A percentile compares a stretch with the other conserved stretches of the same genome.
These are phyloP conservation scores for Drosophila pseudotalamancana DNA, from an alignment of 2,888 invertebrate genomes.

Conservation along the genomic window DNA sequence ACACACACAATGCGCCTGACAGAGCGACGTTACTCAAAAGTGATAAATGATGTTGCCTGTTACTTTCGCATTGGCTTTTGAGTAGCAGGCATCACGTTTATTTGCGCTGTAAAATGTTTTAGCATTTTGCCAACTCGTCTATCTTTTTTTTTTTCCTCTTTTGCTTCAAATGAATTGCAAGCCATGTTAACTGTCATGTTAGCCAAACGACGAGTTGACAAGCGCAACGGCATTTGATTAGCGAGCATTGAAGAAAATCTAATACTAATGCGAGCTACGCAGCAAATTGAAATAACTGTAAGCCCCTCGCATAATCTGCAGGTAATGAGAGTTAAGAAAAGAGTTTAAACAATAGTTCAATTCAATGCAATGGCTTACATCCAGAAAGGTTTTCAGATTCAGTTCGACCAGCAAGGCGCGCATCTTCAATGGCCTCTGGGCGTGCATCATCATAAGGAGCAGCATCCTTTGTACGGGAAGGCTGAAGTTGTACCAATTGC, in stretches of 20 bases:
- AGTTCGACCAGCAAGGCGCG: conserved; percentile 75
- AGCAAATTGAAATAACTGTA: conserved; percentile 80
- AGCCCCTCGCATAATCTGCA: conserved; percentile 77
- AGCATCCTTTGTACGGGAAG: conserved; percentile 61
- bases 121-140: conserved; percentile 50
- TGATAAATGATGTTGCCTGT: conserved; percentile 75
- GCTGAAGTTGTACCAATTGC: conserved; percentile 73
- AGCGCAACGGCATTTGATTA: conserved; percentile 62
- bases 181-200: conserved; percentile 78
- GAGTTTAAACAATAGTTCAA: background rate
- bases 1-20: conserved; percentile 61
- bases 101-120: conserved; percentile 71
- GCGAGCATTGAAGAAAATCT: conserved; percentile 12
- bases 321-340: background rate
- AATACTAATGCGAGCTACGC: conserved; percentile 57
- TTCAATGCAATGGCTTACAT: conserved; percentile 53
- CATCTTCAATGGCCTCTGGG: conserved; percentile 70
- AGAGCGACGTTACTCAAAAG: conserved; percentile 48
- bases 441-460: conserved; percentile 69
- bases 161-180: conserved; percentile 58
- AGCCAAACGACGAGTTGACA: conserved; percentile 69
- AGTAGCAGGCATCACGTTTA: conserved; percentile 63
- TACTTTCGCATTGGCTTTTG: conserved; percentile 68
- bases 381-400: conserved; percentile 74
- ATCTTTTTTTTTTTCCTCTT: conserved; percentile 16